These are phyloP conservation scores for Phanerotoma sp. DNA, from an alignment of 2,888 invertebrate genomes.

Conservation along the genomic window DNA sequence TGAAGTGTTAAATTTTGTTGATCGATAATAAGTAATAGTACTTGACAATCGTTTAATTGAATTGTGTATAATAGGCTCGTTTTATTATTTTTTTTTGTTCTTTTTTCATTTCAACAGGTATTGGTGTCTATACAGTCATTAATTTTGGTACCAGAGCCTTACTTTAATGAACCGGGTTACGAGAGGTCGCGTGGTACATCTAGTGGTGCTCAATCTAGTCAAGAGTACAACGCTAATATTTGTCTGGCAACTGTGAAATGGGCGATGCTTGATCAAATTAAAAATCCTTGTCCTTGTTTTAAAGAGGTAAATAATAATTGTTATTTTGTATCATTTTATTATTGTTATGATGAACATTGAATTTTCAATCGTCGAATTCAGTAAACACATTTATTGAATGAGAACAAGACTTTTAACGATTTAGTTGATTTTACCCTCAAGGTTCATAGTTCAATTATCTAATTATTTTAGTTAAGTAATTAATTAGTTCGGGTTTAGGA, in stretches of 20 bases:
- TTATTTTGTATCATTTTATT: background rate
- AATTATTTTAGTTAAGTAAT: too few relatives aligned
- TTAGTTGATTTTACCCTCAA: too few relatives aligned
- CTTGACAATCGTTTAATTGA: background rate
- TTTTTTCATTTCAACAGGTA: constrained; percentile 61
- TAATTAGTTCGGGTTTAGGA: too few relatives aligned
- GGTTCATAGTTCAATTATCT: too few relatives aligned
- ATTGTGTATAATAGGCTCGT: background rate
- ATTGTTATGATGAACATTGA: too few relatives aligned
- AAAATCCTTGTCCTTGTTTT: constrained; percentile 88
- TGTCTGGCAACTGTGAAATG: constrained; percentile 93
- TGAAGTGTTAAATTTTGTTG: constrained; percentile 37
- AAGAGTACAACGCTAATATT: constrained; percentile 94
- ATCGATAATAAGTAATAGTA: too few relatives aligned
- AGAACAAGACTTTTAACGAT: too few relatives aligned
- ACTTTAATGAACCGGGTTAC: constrained; percentile 94
- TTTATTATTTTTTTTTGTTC: background rate
- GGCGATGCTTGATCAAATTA: constrained; percentile 94
- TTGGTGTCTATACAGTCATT: constrained; percentile 91
- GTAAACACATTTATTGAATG: too few relatives aligned
- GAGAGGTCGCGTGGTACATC: constrained; percentile 87
- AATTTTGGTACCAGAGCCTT: constrained; percentile 89
- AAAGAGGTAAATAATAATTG: constrained; percentile 67
- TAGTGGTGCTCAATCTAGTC: constrained; percentile 83
- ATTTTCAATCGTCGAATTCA: too few relatives aligned